phyloP scores from a whole-genome alignment of 1,140 invertebrate genomes.

The Mylabris phalerata region DNA sequence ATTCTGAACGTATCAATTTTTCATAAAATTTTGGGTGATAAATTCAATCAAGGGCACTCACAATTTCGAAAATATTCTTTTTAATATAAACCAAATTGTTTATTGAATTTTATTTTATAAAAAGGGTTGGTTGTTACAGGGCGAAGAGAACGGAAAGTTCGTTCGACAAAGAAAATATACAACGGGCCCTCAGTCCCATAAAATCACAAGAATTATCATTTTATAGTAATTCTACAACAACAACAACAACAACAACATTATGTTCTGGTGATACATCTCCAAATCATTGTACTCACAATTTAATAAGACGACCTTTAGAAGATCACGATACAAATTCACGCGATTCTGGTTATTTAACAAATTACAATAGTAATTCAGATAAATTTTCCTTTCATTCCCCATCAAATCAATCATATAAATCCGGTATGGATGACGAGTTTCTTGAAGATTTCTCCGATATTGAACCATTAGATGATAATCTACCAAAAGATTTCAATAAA shows the following conservation, averaged over 20 bases:
- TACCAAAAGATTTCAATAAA: conserved; percentile 40
- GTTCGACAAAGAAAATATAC: conserved; percentile 26
- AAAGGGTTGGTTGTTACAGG: conserved; percentile 8
- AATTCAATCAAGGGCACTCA: conserved; percentile 20
- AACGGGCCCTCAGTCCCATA: conserved; percentile 11
- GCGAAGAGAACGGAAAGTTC: conserved; percentile 17
- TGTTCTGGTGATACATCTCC: conserved; percentile 19
- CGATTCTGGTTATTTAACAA: conserved; percentile 49
- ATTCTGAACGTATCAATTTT: background rate
- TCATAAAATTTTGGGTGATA: conserved; percentile 4
- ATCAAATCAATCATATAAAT: conserved; percentile 44
- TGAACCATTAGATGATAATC: conserved; percentile 45
- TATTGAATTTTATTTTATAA: background rate
- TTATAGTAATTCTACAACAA: conserved; percentile 17
- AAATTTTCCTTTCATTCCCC: conserved; percentile 49
- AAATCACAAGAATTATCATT: conserved; percentile 28
- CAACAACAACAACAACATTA: background rate
- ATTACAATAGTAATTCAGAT: conserved; percentile 28
- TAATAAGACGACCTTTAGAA: conserved; percentile 21
- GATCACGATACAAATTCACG: conserved; percentile 48
- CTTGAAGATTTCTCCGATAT: conserved; percentile 57
- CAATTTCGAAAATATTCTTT: conserved; percentile 4
- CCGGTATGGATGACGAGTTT: conserved; percentile 60
- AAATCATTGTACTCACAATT: conserved; percentile 15
- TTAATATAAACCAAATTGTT: background rate